Evolutionary conservation across 2,888 invertebrate genomes (phyloP), one percentile per base, ranked within the genome.

Genomic region (Carcina quercana): DNA sequence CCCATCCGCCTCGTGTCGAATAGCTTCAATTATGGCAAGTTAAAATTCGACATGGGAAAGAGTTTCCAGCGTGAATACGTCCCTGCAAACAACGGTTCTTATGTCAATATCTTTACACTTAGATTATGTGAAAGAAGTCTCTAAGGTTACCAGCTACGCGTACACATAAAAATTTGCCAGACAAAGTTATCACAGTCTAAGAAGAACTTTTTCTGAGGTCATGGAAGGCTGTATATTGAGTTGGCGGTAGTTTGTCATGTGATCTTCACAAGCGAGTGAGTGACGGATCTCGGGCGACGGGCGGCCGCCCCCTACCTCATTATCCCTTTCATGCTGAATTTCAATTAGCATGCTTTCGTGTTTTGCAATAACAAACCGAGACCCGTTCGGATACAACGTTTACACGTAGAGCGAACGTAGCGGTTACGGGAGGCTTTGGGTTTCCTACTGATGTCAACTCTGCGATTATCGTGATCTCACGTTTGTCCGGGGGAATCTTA

Each of bases 291-390:
- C 37, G 42, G 42, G 45, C 24, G 12, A 3, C 40, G 50, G 45
- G 44, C 50, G 35, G 37, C 30, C 26, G 43, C 57, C 46, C 51
- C 59, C 65, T 53, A 67, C 71, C 73, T 82, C 63, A 82, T 84
- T 83, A 84, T 83, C 84, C 84, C 80, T 82, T 80, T 64, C 72
- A 72, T 84, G 74, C 69, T 84, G 84, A 79, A 84, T 84, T 80
- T 83, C 65, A 84, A 84, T 76, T 73, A 79, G 75, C 66, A 70
- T 69, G 79, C 69, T 73, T 70, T 74, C 70, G 55, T 78, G 71
- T 74, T 78, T 68, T 65, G 76, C 71, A 72, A 78, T 75, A 74
- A 70, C 78, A 76, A 64, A 64, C 63, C 53, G 51, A 51, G 42
- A 44, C 55, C 59, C 55, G 57, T 61, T 63, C 46, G 57, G 50